Percentiles rank a stretch among this genome's conserved stretches.
Conservation (phyloP, 2,113 vertebrate species). For the Pangasianodon gigas region DNA sequence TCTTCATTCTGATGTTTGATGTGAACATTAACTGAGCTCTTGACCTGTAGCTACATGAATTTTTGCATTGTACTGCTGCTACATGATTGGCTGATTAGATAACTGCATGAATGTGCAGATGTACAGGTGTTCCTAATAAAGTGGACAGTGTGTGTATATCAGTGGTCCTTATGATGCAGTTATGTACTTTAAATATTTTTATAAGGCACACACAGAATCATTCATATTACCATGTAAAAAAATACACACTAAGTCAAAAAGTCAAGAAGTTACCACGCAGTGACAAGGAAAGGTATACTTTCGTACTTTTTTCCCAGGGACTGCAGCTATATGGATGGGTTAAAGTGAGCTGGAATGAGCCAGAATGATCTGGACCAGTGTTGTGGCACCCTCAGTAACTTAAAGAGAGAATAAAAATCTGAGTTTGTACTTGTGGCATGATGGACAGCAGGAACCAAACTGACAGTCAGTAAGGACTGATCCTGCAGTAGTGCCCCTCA, state of each 20-base stretch:
- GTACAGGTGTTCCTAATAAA: background rate
- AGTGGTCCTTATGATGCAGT: background rate
- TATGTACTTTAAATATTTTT: background rate
- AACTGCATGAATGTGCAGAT: background rate
- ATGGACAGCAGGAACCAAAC: background rate
- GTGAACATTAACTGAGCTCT: background rate
- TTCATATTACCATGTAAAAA: background rate
- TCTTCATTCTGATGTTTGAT: background rate
- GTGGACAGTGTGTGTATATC: background rate
- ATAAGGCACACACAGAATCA: background rate
- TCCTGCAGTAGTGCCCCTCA: background rate
- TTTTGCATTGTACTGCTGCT: background rate
- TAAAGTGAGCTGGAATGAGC: background rate
- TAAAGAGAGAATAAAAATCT: background rate
- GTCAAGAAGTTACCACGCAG: background rate
- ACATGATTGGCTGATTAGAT: background rate
- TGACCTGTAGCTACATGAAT: background rate
- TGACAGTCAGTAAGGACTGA: background rate
- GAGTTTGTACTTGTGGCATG: background rate
- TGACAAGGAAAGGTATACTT: background rate
- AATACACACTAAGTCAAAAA: background rate
- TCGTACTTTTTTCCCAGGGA: background rate
- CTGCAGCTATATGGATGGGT: background rate
- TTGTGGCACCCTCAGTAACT: background rate
- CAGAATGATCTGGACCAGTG: background rate